Base-by-base conservation (phyloP, 2,888 invertebrate genomes). In the Patella depressa region DNA sequence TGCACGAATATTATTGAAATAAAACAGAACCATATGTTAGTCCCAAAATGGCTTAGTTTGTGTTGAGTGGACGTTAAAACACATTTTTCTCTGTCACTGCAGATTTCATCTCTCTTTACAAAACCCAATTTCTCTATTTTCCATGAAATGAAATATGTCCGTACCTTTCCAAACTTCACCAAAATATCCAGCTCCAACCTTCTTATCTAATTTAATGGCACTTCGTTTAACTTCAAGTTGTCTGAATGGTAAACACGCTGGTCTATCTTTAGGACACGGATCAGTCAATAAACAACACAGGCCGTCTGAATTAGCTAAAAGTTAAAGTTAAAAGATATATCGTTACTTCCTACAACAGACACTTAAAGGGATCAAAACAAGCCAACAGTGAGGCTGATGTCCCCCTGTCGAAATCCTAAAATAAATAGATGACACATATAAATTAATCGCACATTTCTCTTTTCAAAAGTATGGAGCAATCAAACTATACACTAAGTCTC, bases 181-280 rank as follows among this genome's bases (percentile, higher is more conserved):
- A 90, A 99, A 99, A 93, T 98, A 98, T 29, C 99, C 99, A 86
- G 96, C 96, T 0, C 99, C 99, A 79, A 99, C 93, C 91, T 97
- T 97, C 84, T 95, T 94, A 80, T 96, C 94, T 81, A 99, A 93
- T 89, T 96, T 96, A 82, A 99, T 95, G 92, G 98, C 96, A 57
- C 94, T 94, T 76, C 98, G 93, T 74, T 97, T 96, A 87, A 99
- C 98, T 93, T 99, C 99, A 95, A 98, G 98, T 93, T 99, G 99
- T 96, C 98, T 98, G 94, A 98, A 97, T 90, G 97, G 97, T 90
- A 97, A 96, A 45, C 45, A 45, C 92, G 98, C 97, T 5, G 99
- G 98, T 91, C 97, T 81, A 70, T 88, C 74, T 74, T 97, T 97
- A 53, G 98, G 96, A 90, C 98, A 99, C 11, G 98, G 96, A 89